phyloP scores from a whole-genome alignment of 2,113 vertebrate genomes.

The Salvelinus sp. region DNA sequence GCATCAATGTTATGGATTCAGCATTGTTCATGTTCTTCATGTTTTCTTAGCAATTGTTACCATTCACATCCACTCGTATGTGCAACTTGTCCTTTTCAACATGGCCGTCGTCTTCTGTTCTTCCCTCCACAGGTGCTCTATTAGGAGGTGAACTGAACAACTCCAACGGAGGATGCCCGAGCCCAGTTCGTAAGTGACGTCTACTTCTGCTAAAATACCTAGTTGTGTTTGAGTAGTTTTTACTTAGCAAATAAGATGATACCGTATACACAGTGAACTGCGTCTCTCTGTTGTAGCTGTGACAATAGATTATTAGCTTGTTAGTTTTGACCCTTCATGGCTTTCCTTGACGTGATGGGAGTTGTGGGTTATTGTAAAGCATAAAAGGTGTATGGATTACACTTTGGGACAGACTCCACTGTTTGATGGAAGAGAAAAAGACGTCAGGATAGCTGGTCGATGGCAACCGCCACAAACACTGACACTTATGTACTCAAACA shows the following conservation, averaged over 20 bases:
- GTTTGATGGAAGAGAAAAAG: not conserved
- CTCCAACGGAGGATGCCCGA: constrained; percentile 93
- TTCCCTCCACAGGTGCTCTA: constrained; percentile 82
- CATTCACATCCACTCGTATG: too few relatives aligned
- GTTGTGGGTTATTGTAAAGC: not conserved
- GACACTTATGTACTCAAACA: constrained; percentile 17
- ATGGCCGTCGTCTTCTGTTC: not conserved
- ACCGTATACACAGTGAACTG: too few relatives aligned
- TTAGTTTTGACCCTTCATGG: not conserved
- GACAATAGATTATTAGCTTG: not conserved
- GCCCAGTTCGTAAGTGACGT: constrained; percentile 90
- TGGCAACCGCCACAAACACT: constrained; percentile 1
- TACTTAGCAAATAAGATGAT: too few relatives aligned
- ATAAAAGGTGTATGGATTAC: not conserved
- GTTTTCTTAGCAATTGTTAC: too few relatives aligned
- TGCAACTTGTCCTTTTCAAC: not conserved
- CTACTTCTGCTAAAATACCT: not conserved
- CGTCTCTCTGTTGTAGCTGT: not conserved
- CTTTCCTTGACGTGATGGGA: not conserved
- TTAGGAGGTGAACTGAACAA: constrained; percentile 91
- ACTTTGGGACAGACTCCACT: not conserved
- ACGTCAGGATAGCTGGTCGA: not conserved
- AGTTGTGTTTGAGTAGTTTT: too few relatives aligned
- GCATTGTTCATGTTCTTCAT: too few relatives aligned
- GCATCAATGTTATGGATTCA: too few relatives aligned